Conservation (phyloP, 2,888 invertebrate genomes). For the Aphodius granarius region DNA sequence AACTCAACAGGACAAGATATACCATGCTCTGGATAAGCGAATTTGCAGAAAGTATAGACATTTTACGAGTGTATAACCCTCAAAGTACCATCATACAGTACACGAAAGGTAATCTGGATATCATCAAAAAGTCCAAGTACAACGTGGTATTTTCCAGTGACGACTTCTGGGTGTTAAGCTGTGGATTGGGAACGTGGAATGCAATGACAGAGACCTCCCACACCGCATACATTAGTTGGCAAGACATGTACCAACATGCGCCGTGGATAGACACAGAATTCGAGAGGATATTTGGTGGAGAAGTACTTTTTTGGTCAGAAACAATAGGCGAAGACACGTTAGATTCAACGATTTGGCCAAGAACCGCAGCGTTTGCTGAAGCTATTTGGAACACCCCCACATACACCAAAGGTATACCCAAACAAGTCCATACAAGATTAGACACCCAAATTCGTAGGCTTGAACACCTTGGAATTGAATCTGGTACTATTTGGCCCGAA, state of each 20-base stretch:
- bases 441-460: conserved; percentile 65
- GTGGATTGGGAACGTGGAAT: conserved; percentile 83
- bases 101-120: conserved; percentile 68
- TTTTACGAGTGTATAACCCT: conserved; percentile 42
- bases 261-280: conserved; percentile 62
- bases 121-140: conserved; percentile 68
- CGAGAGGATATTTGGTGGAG: conserved; percentile 65
- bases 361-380: conserved; percentile 77
- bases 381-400: conserved; percentile 69
- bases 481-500: conserved; percentile 71
- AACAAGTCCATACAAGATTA: conserved; percentile 58
- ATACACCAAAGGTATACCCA: conserved; percentile 46
- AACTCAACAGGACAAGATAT: conserved; percentile 34
- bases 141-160: conserved; percentile 78
- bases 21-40: conserved; percentile 76
- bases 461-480: conserved; percentile 60
- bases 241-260: conserved; percentile 77
- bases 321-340: conserved; percentile 71
- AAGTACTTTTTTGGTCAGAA: conserved; percentile 82
- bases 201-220: conserved; percentile 74
- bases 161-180: conserved; percentile 84
- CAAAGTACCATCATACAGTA: conserved; percentile 67
- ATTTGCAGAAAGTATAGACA: conserved; percentile 69
- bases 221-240: conserved; percentile 83
- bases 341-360: conserved; percentile 80